Base-by-base conservation (phyloP, 2,113 vertebrate species). In the Natator depressus region DNA sequence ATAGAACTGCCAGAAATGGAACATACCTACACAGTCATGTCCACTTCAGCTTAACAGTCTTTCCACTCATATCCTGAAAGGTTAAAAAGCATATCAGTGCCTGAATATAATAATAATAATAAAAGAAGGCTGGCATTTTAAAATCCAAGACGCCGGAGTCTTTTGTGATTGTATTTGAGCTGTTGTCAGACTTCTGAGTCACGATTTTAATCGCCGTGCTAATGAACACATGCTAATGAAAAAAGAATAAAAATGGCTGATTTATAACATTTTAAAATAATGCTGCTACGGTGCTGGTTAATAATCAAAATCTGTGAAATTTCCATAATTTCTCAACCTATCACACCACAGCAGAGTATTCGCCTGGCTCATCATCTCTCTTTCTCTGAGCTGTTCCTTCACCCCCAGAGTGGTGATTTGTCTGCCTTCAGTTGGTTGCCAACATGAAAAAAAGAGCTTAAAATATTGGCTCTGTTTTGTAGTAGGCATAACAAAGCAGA, bases 401-500 rank as follows among this genome's bases (percentile, higher is more conserved):
- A 16, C 59, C 93, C 92, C 82, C 75, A 2, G 0, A 89, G 89
- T 6, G 57, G 49, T 0, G 0, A 76, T 93, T 85, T 87, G 80
- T 87, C 59, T 82, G 69, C 81, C 86, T 91, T 93, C 90, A 89
- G 29, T 51, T 89, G 84, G 76, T 91, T 1, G 1, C 82, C 42
- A 90, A 50, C 47, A 65, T 89, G 81, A 88, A 92, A 89, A 89
- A 20, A 82, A 25, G 53, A n/a, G 54, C 93, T 94, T 88, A 91
- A 91, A 96, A 35, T 51, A 96, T 5, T 29, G 50, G 94, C 19
- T 91, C 85, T 62, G 54, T 94, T 93, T 93, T 93, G 38, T 90
- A 82, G 81, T 49, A 80, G 54, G 82, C 59, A 93, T 89, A 85
- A 91, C 65, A 65, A 22, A 93, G 65, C 79, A 80, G 54, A 80